Evolutionary conservation across 2,888 invertebrate genomes (phyloP), one percentile per base, ranked within the genome.

Genomic region (Pachliopta kotzebuea): DNA sequence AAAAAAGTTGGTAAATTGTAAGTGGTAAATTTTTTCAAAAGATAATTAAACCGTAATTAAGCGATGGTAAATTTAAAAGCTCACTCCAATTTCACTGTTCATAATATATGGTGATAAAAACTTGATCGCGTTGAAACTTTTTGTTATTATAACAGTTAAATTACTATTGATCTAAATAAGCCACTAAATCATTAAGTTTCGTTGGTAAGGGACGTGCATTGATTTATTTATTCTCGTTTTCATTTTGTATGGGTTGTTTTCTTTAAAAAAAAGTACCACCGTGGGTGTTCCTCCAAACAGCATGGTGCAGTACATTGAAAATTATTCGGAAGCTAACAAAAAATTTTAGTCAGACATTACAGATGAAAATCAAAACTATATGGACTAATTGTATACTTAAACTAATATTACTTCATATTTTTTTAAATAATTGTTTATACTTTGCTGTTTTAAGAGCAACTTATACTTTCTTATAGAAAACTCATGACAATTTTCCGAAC

Each of bases 21-120:
- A 42, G 37, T 54, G n/a, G 24, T 9, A 17, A 24, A 37, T 55
- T 49, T 31, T 31, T 56, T 21, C 31, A 29, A 29, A 52, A 57
- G 26, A 63, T 58, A 63, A 58, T 58, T 58, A 63, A 45, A 58
- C 29, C 53, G 58, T 26, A 54, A 63, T 58, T 63, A 63, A 57
- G 21, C n/a, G 18, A 21, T 21, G 20, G 18, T 42, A 21, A 20
- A 53, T 57, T 56, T 53, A 57, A 31, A 54, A 53, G 21, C 26
- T 54, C 20, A 29, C 42, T 21, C 11, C n/a, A 49, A 31, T 62
- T 53, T 42, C n/a, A 52, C 37, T 42, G 37, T 9, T 55, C n/a
- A 23, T 61, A 61, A 55, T 61, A 45, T 55, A 61, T 56, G 31
- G 23, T 31, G 31, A 52, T 11, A 60, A 11, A 60, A 29, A 29